Conservation (phyloP, 2,888 invertebrate genomes). For the Phytoseiulus persimilis region DNA sequence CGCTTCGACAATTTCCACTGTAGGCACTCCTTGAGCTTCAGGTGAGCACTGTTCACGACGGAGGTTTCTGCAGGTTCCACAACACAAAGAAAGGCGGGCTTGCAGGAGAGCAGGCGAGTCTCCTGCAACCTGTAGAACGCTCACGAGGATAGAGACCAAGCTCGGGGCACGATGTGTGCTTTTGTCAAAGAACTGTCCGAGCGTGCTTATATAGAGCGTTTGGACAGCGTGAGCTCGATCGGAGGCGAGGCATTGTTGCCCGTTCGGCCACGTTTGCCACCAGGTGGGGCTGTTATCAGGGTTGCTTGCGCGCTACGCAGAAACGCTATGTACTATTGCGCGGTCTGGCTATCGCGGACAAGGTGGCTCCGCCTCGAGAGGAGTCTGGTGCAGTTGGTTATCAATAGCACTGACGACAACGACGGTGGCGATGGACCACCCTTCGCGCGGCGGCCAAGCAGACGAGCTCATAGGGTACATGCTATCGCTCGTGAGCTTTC, state of each 20-base stretch:
- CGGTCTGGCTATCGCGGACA: not conserved
- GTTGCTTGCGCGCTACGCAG: not conserved
- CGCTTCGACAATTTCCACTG: no score
- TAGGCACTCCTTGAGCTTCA: no score
- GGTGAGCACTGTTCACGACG: no score
- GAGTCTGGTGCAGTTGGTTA: not conserved
- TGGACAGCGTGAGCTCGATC: not conserved
- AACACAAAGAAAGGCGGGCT: no score
- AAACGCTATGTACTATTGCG: not conserved
- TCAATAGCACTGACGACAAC: not conserved
- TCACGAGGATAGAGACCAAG: not conserved
- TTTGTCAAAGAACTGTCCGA: not conserved
- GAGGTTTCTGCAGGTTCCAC: no score
- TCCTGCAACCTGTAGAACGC: not conserved
- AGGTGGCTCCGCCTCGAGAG: slow-evolving; percentile 5
- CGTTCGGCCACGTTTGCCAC: not conserved
- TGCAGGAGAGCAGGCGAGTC: no score
- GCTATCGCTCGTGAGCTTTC: not conserved
- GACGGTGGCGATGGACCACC: not conserved
- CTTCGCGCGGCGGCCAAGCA: no score
- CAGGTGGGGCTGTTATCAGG: slow-evolving; percentile 5
- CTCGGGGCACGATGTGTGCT: not conserved
- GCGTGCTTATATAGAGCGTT: not conserved
- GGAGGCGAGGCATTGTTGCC: not conserved
- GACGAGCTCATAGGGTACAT: not conserved